Percentiles rank a stretch among this genome's conserved stretches.
These are phyloP conservation scores for Cyprinodon tularosa DNA, from an alignment of 2,113 vertebrate genomes.

Conservation along the genomic window DNA sequence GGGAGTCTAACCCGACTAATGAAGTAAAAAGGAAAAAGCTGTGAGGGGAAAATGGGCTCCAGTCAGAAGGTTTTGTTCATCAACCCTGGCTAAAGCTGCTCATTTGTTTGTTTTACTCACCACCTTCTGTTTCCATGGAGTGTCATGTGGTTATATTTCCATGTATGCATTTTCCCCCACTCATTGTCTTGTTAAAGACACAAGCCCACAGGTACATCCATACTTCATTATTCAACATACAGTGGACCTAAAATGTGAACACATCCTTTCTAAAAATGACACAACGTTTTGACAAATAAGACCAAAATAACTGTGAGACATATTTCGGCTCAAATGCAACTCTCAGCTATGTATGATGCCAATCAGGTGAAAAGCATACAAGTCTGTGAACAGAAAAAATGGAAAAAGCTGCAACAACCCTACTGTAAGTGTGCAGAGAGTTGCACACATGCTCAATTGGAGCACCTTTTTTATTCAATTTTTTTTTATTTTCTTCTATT, in stretches of 20 bases:
- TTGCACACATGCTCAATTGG: too few relatives aligned
- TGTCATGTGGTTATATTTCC: conserved; percentile 12
- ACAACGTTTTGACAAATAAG: neutral
- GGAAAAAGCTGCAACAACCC: too few relatives aligned
- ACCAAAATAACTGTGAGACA: neutral
- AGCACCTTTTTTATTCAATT: too few relatives aligned
- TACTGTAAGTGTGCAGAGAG: too few relatives aligned
- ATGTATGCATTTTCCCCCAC: neutral
- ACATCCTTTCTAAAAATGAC: neutral
- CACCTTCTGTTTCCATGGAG: conserved; percentile 9
- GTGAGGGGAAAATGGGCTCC: conserved; percentile 44
- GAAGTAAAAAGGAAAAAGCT: conserved; percentile 58
- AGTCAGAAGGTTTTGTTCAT: conserved; percentile 20
- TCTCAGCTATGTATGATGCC: neutral
- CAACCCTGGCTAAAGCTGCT: conserved; percentile 9
- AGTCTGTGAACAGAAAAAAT: neutral
- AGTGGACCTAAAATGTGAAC: neutral
- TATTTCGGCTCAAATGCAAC: neutral
- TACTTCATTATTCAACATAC: conserved; percentile 24
- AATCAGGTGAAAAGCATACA: too few relatives aligned
- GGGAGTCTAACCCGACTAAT: conserved; percentile 64
- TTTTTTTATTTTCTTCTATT: too few relatives aligned
- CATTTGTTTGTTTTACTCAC: conserved; percentile 14
- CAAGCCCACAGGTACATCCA: conserved; percentile 25
- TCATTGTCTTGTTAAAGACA: conserved; percentile 21